Evolutionary conservation across 2,113 vertebrate species (phyloP).

Genomic region (Rhagologus leucostigma): DNA sequence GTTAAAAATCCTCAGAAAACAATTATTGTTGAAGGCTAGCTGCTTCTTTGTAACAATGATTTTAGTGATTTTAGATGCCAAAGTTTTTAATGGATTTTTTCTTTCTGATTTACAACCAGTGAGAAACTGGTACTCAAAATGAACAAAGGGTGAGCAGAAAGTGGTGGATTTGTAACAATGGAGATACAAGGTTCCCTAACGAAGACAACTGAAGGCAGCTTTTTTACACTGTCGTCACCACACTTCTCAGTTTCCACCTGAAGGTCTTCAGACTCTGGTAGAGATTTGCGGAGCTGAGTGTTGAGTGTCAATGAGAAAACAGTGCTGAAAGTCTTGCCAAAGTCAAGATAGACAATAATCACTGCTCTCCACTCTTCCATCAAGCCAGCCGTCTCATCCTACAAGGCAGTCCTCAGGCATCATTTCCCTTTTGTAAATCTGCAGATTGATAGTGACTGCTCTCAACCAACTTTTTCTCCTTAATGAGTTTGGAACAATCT

Average conservation of each 20-base stretch:
- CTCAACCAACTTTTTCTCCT: neutral
- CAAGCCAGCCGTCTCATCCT: neutral
- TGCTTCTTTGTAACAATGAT: neutral
- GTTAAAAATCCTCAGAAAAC: neutral
- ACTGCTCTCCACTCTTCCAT: neutral
- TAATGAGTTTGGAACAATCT: neutral
- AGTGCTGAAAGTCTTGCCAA: neutral
- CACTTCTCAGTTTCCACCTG: neutral
- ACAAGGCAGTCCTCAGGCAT: neutral
- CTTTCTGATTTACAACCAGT: neutral
- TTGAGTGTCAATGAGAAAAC: neutral
- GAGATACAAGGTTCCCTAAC: neutral
- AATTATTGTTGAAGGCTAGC: neutral
- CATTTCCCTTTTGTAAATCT: fast-evolving
- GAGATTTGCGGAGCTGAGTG: neutral
- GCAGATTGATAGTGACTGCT: neutral
- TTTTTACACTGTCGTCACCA: neutral
- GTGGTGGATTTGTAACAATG: neutral
- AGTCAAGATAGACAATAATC: neutral
- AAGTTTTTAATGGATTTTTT: neutral
- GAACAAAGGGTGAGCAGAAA: neutral
- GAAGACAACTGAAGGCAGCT: neutral
- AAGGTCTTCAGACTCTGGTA: neutral
- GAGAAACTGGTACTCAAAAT: neutral
- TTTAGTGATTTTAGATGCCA: neutral